Evolutionary conservation across 2,888 invertebrate species (phyloP).

Genomic region (Dolomedes plantarius): DNA sequence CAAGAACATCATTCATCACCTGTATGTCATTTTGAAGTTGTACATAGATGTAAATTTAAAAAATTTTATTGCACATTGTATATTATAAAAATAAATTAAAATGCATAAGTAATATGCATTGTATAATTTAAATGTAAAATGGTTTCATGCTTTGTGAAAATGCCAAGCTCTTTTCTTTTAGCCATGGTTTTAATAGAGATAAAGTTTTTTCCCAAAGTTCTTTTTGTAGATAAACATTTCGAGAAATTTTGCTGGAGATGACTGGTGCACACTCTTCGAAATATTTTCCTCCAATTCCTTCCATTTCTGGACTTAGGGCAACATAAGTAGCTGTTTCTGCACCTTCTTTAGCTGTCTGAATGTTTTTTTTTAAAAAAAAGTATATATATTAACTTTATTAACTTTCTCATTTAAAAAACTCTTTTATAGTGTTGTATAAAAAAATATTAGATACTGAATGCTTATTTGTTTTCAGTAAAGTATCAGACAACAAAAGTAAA

Average conservation of each 20-base stretch:
- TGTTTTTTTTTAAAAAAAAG: too few species aligned
- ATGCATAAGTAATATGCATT: background rate
- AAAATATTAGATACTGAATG: too few species aligned
- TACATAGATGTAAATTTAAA: background rate
- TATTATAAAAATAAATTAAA: background rate
- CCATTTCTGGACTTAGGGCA: conserved; percentile 84
- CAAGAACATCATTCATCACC: background rate
- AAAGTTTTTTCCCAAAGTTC: conserved; percentile 83
- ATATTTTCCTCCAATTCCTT: conserved; percentile 87
- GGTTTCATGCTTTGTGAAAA: background rate
- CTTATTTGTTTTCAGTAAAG: too few species aligned
- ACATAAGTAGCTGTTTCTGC: conserved; percentile 86
- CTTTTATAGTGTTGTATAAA: too few species aligned
- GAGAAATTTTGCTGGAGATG: conserved; percentile 77
- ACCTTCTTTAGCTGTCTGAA: conserved; percentile 86
- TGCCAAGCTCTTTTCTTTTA: background rate
- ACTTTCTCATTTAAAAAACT: too few species aligned
- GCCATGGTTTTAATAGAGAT: conserved; percentile 31
- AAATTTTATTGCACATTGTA: background rate
- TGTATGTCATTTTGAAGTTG: background rate
- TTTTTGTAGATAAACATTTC: conserved; percentile 81
- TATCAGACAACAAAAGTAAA: background rate
- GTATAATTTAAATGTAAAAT: background rate
- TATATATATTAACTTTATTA: too few species aligned
- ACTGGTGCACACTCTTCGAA: conserved; percentile 84